Conservation (phyloP, 2,113 vertebrate genomes). For the Dolichallabes microphthalmus region DNA sequence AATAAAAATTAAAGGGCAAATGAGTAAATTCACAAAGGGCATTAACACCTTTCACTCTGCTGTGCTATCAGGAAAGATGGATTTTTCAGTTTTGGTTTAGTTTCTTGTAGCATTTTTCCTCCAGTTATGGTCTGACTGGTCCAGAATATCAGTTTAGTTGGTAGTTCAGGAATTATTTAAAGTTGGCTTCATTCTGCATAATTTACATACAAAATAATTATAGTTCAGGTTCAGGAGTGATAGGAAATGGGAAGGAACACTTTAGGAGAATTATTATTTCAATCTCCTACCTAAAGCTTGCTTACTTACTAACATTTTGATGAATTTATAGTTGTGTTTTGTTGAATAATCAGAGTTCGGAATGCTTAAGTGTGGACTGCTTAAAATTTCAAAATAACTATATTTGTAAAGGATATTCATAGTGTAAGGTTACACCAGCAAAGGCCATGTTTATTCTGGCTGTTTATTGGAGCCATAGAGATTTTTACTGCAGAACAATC, state of each 20-base stretch:
- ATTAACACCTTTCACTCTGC: not conserved
- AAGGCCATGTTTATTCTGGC: not conserved
- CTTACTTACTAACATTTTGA: not conserved
- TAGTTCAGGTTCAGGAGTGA: not conserved
- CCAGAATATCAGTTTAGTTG: not conserved
- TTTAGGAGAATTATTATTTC: not conserved
- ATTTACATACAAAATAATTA: not conserved
- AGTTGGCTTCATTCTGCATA: not conserved
- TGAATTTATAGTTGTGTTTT: not conserved
- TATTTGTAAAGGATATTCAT: conserved; percentile 8
- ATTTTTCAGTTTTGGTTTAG: not conserved
- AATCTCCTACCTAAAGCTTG: not conserved
- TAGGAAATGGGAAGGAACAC: not conserved
- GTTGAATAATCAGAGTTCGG: not conserved
- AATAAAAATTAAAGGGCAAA: no score
- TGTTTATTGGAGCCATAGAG: not conserved
- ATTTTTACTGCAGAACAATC: not conserved
- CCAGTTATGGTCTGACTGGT: not conserved
- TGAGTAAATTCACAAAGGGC: not conserved
- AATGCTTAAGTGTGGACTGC: not conserved
- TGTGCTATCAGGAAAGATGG: not conserved
- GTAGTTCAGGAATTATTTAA: not conserved
- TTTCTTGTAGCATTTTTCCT: not conserved
- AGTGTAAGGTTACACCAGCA: not conserved
- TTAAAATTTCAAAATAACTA: not conserved